Evolutionary conservation across 2,113 vertebrate genomes (phyloP).

Genomic region (Ammodramus savannarum): DNA sequence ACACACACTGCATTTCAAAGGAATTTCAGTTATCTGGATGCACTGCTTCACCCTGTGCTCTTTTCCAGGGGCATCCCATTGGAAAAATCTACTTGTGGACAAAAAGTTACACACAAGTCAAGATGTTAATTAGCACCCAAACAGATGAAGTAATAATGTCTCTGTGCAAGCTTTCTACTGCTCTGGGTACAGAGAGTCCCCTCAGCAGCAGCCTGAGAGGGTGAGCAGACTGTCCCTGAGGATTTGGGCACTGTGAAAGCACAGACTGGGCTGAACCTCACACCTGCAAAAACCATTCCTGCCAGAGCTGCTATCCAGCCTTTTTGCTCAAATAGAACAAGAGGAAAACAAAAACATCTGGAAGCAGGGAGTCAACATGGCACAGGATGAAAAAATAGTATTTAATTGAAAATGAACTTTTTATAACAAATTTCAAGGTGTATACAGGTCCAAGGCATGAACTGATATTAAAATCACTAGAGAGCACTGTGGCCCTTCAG

Average conservation of each 20-base stretch:
- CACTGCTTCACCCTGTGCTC: neutral
- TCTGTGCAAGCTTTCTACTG: neutral
- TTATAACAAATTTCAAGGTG: neutral
- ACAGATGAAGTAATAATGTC: neutral
- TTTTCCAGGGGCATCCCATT: neutral
- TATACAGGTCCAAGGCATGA: neutral
- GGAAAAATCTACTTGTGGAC: neutral
- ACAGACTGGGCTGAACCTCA: neutral
- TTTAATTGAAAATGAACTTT: neutral
- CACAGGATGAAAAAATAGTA: neutral
- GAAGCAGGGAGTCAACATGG: neutral
- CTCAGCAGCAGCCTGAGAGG: neutral
- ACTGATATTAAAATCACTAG: neutral
- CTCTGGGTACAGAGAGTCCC: neutral
- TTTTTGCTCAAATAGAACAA: neutral
- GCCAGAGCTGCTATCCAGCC: neutral
- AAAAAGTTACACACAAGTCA: neutral
- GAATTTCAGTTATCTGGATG: neutral
- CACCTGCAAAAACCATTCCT: neutral
- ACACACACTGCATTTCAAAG: neutral
- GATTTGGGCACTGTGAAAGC: neutral
- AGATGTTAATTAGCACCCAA: neutral
- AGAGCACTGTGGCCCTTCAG: constrained; percentile 34
- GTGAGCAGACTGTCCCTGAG: neutral
- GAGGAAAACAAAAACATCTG: neutral